These are phyloP conservation scores for Drosophila parabipectinata DNA, from an alignment of 1,140 invertebrate species.

Conservation along the genomic window DNA sequence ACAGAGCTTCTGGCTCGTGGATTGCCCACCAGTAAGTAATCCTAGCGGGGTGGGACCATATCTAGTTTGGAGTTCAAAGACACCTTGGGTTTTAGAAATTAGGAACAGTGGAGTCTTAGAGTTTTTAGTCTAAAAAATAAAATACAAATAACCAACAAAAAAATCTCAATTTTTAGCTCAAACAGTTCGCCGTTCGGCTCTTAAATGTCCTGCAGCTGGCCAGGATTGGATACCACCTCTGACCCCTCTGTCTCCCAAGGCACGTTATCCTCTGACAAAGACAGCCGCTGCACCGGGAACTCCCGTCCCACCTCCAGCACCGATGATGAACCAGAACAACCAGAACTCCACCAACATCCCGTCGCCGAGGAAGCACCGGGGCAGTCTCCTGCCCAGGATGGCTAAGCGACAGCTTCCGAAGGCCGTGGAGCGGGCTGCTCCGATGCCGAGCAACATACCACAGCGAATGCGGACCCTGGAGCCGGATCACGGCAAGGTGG, in stretches of 20 bases:
- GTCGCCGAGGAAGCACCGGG: neutral
- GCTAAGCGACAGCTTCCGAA: conserved; percentile 20
- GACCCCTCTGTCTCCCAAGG: neutral
- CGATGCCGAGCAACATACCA: conserved; percentile 1
- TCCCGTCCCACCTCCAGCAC: neutral
- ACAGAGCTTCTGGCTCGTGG: conserved; percentile 39
- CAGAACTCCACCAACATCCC: neutral
- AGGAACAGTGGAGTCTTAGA: too few species aligned
- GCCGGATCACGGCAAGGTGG: neutral
- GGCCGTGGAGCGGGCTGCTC: neutral
- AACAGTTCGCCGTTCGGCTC: conserved; percentile 5
- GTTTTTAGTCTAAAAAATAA: too few species aligned
- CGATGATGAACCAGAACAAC: conserved; percentile 1
- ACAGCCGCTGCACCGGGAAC: neutral
- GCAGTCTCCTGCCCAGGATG: conserved; percentile 46
- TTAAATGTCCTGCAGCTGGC: neutral
- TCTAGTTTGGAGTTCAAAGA: too few species aligned
- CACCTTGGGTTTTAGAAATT: too few species aligned
- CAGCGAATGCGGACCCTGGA: neutral
- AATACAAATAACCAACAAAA: too few species aligned
- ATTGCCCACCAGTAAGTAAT: conserved; percentile 26
- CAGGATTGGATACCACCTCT: conserved; percentile 1
- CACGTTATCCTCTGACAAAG: neutral
- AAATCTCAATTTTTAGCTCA: conserved; percentile 1
- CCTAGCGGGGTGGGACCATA: too few species aligned